Conservation (phyloP, 2,888 invertebrate genomes). For the Pimpla rufipes region DNA sequence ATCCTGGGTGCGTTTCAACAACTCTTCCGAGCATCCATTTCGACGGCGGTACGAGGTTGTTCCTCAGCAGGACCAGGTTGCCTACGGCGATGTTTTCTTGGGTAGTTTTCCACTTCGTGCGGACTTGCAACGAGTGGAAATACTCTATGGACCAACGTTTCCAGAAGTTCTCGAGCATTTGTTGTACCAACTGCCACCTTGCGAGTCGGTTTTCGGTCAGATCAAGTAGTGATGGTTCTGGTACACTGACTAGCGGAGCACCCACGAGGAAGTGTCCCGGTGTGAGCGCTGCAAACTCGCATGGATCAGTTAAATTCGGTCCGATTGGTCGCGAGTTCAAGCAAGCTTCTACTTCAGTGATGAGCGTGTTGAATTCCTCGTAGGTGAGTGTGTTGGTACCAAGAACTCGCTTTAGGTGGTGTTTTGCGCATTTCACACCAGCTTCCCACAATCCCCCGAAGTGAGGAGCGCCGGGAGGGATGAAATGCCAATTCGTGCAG, state of each 20-base stretch:
- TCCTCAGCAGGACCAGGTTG: slow-evolving; percentile 24
- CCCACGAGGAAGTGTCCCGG: slow-evolving; percentile 69
- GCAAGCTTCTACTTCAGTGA: slow-evolving; percentile 57
- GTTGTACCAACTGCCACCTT: slow-evolving; percentile 43
- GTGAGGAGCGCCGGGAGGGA: slow-evolving; percentile 69
- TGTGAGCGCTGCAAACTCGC: slow-evolving; percentile 63
- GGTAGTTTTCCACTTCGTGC: slow-evolving; percentile 23
- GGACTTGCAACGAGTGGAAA: slow-evolving; percentile 4
- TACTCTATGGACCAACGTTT: slow-evolving; percentile 35
- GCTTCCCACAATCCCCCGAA: slow-evolving; percentile 58
- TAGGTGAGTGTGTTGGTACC: slow-evolving; percentile 45
- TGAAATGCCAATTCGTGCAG: slow-evolving; percentile 67
- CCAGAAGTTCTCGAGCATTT: slow-evolving; percentile 70
- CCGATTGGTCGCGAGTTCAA: slow-evolving; percentile 68
- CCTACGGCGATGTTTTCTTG: slow-evolving; percentile 23
- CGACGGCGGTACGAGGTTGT: slow-evolving; percentile 27
- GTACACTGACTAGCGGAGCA: slow-evolving; percentile 30
- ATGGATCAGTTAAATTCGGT: slow-evolving; percentile 57
- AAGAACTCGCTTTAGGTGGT: slow-evolving; percentile 50
- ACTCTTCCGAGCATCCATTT: slow-evolving; percentile 40
- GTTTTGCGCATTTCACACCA: slow-evolving; percentile 55
- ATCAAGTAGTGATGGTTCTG: slow-evolving; percentile 43
- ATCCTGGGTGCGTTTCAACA: slow-evolving; percentile 28
- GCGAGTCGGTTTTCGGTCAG: slow-evolving; percentile 31
- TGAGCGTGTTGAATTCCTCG: slow-evolving; percentile 64